Evolutionary conservation across 2,888 invertebrate species (phyloP), one percentile per base, ranked within the genome.

Genomic region (Fragum fragum): DNA sequence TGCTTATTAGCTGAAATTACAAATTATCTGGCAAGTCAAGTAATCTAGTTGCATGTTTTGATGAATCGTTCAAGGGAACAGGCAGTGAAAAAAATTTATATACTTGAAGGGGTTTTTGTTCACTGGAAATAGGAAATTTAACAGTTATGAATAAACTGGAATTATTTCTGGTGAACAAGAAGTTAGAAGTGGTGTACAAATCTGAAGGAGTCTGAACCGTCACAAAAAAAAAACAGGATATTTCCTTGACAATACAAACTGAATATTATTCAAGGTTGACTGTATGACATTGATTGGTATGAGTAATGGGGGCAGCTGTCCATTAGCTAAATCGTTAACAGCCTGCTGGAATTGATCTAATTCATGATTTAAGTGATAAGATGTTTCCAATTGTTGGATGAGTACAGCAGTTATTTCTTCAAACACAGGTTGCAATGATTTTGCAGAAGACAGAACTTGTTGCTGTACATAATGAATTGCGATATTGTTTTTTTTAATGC

Each of bases 21-120:
- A 81, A 57, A 29, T 79, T 76, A 14, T 70, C 47, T 47, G 79
- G 79, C 9, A 76, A 16, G 59, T 73, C 52, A 16, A 79, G n/a
- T n/a, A 85, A 66, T 16, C 81, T 78, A n/a, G 84, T 81, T n/a
- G 84, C 84, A 79, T 81, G 84, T 16, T 36, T 26, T 18, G 80
- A 74, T 18, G 83, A 74, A 32, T 66, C 23, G 42, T 83, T 80
- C 5, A 83, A 36, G 42, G 84, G 84, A n/a, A 84, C 81, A 1
- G 84, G 81, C 0, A 84, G 11, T 11, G 84, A 78, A 18, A 73
- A 72, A 18, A 84, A 57, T 39, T 76, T 78, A 47, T 36, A 84
- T 18, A 81, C 18, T 29, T 11, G n/a, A 18, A 57, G 26, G 3
- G 57, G 57, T 57, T 57, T n/a, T 14, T n/a, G 47, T 18, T 18